Evolutionary conservation across 2,113 vertebrate species (phyloP), one percentile per base, ranked within the genome.

Genomic region (Hymenochirus boettgeri): DNA sequence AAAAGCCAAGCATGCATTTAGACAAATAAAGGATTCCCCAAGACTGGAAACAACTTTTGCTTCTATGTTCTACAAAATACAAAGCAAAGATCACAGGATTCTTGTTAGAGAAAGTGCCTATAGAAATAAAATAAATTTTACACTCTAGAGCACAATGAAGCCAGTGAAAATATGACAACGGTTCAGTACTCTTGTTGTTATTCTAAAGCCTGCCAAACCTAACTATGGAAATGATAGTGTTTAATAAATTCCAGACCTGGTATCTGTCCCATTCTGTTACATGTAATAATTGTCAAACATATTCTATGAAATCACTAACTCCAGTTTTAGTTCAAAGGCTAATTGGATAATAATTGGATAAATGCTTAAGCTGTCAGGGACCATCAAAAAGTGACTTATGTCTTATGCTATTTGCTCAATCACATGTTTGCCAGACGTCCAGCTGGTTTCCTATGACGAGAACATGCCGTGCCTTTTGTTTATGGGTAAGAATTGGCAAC

Each of bases 391-490:
- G 13, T 42, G 39, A 42, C 17, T n/a, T 42, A 42, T 42, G 13
- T 42, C 17, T 42, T 42, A 42, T 42, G 39, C 13, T 42, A n/a
- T 42, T 42, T 42, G n/a, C 39, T n/a, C n/a, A 15, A 15, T 42
- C 5, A 15, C 39, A 15, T n/a, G 5, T n/a, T 3, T 42, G 39
- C 39, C 39, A 42, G 39, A 42, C 17, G 15, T 42, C 39, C 39
- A 42, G 39, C 39, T 42, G 39, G 39, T 42, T 42, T 42, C n/a
- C 15, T 42, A 42, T 42, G 39, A 42, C 39, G 7, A 42, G 39
- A 42, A 42, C 39, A 42, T 42, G 17, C 39, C 17, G 39, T 42
- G 39, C 39, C 39, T 42, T 15, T 15, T 7, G 13, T 42, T 42
- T 42, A 42, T 42, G 2, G 39, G n/a, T 42, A 42, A n/a, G 5